A percentile compares a stretch with the other conserved stretches of the same genome.
phyloP scores from a whole-genome alignment of 2,113 vertebrate species.

The Paradoxurus hermaphroditus region DNA sequence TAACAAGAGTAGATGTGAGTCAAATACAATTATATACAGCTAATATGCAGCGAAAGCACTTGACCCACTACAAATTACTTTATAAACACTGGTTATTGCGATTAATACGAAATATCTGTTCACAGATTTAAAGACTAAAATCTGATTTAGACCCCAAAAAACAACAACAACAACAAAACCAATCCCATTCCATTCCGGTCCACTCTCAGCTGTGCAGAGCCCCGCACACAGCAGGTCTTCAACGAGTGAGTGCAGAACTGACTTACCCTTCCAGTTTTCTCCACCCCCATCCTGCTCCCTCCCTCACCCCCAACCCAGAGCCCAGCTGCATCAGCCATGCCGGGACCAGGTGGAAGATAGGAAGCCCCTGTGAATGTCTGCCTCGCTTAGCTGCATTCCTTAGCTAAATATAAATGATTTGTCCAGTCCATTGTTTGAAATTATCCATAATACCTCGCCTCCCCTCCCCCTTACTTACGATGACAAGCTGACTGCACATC shows the following conservation, averaged over 20 bases:
- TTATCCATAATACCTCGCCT: slow-evolving; percentile 42
- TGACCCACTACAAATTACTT: not conserved
- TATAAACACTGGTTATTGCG: not conserved
- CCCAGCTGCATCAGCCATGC: not conserved
- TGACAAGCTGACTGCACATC: slow-evolving; percentile 24
- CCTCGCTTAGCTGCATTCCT: slow-evolving; percentile 67
- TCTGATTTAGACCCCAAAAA: not conserved
- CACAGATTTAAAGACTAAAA: slow-evolving; percentile 4
- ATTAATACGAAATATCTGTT: slow-evolving; percentile 23
- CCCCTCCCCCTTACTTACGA: not conserved
- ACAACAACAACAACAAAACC: too few species aligned
- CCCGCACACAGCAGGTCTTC: not conserved
- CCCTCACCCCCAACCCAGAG: not conserved
- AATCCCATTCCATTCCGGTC: not conserved
- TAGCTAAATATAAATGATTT: slow-evolving; percentile 75
- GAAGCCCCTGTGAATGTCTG: slow-evolving; percentile 39
- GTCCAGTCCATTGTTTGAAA: slow-evolving; percentile 65
- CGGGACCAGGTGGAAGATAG: not conserved
- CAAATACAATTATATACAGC: not conserved
- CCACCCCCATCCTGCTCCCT: not conserved
- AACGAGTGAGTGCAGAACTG: not conserved
- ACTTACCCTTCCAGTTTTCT: not conserved
- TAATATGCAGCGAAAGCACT: not conserved
- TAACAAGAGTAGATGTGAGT: not conserved
- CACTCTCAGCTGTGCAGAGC: not conserved